A percentile compares a stretch with the other conserved stretches of the same genome.
Evolutionary conservation across 2,113 vertebrate species (phyloP).

Genomic region (Heliornis fulica): DNA sequence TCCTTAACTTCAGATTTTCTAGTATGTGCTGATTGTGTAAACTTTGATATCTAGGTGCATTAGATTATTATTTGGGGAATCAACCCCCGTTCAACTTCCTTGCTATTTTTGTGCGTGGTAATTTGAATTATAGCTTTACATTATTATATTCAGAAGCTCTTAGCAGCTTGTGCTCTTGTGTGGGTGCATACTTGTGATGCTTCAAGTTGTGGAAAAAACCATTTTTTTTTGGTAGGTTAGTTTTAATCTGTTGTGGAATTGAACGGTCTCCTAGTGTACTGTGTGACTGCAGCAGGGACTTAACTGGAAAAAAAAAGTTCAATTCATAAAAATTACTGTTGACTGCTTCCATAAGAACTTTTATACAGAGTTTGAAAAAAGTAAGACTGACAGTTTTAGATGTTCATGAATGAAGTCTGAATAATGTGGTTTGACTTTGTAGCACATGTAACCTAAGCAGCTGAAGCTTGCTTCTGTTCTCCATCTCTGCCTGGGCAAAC

Average conservation of each 20-base stretch:
- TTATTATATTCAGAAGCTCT: conserved; percentile 8
- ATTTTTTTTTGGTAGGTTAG: background rate
- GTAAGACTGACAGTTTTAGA: background rate
- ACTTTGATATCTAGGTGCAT: background rate
- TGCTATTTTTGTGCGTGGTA: background rate
- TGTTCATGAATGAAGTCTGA: background rate
- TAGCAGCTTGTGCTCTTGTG: conserved; percentile 8
- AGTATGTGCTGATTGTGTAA: background rate
- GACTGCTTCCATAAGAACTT: background rate
- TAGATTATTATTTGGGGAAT: background rate
- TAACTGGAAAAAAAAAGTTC: conserved; percentile 20
- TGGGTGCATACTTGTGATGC: conserved; percentile 38
- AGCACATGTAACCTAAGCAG: background rate
- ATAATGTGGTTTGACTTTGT: background rate
- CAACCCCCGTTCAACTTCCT: background rate
- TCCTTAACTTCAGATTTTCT: background rate
- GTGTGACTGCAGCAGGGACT: conserved; percentile 4
- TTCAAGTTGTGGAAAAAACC: conserved; percentile 31
- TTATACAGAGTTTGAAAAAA: background rate
- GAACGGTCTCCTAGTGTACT: background rate
- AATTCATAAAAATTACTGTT: conserved; percentile 18
- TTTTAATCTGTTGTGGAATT: conserved; percentile 31
- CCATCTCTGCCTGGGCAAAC: background rate
- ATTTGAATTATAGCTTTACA: conserved; percentile 14
- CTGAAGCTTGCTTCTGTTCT: background rate